Evolutionary conservation across 64 coral and sea anemone genomes (phyloP).

Genomic region (Actinia tenebrosa): DNA sequence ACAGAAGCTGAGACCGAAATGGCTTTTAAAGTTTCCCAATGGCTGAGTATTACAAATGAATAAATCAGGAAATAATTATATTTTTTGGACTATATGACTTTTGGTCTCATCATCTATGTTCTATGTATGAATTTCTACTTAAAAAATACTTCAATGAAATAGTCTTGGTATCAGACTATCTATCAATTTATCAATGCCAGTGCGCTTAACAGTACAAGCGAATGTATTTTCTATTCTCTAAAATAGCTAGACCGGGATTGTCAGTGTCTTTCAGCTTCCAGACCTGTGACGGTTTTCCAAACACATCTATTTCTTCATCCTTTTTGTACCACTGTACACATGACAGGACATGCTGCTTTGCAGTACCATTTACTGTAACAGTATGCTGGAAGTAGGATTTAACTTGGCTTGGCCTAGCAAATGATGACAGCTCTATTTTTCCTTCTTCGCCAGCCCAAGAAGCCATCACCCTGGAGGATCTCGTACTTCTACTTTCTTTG

Average conservation of each 20-base stretch:
- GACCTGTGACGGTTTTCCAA: constrained; percentile 11
- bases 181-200: constrained; percentile 36
- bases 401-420: constrained; percentile 15
- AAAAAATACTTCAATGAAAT: constrained; percentile 1
- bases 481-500: constrained; percentile 4
- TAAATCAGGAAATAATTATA: too few relatives aligned
- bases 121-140: background rate
- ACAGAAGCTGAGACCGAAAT: too few relatives aligned
- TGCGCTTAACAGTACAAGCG: constrained; percentile 12
- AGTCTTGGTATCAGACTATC: constrained; percentile 29
- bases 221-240: constrained; percentile 45
- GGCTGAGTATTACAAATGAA: too few relatives aligned
- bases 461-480: constrained; percentile 28
- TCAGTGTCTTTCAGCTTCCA: constrained; percentile 45
- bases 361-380: constrained; percentile 4
- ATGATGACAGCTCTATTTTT: background rate
- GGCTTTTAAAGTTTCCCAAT: too few relatives aligned
- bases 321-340: constrained; percentile 30
- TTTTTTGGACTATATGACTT: background rate
- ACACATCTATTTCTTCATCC: background rate
- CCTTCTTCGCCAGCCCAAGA: constrained; percentile 42
- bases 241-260: constrained; percentile 16
- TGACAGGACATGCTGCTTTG: constrained; percentile 17
- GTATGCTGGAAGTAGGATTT: constrained; percentile 47
- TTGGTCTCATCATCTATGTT: background rate